A percentile compares a stretch with the other conserved stretches of the same genome.
Evolutionary conservation across 92 coral and sea anemone genomes (phyloP).

Genomic region (Epizoanthus fatuus): DNA sequence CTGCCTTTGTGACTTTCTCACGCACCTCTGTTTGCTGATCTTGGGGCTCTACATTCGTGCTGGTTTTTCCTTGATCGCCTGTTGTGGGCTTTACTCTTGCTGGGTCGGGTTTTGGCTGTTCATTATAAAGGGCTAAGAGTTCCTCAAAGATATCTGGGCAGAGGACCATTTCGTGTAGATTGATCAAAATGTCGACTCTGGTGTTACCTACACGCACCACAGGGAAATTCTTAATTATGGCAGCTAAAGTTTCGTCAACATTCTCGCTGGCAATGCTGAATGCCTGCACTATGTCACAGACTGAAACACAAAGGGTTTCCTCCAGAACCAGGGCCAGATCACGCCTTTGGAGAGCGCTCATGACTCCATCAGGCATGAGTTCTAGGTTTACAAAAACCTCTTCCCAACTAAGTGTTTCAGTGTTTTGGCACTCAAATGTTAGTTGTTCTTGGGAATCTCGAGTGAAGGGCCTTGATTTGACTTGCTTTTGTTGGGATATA

Average conservation of each 20-base stretch:
- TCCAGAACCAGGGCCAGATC: constrained; percentile 5
- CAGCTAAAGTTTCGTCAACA: constrained; percentile 12
- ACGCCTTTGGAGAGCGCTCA: constrained; percentile 1
- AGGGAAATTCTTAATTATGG: constrained; percentile 29
- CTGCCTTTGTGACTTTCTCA: background rate
- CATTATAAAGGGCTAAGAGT: background rate
- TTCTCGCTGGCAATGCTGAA: constrained; percentile 17
- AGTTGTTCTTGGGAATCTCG: constrained; percentile 5
- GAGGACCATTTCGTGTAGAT: constrained; percentile 19
- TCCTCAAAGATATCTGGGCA: constrained; percentile 7
- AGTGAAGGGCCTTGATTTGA: constrained; percentile 22
- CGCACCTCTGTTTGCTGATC: background rate
- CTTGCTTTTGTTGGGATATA: constrained; percentile 28
- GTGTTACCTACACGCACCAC: constrained; percentile 32
- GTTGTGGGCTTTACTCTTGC: too few species aligned
- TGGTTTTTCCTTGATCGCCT: too few species aligned
- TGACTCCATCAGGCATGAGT: constrained; percentile 29
- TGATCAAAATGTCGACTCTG: constrained; percentile 21
- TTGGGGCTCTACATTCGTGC: background rate
- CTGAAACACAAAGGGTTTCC: constrained; percentile 15
- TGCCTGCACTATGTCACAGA: constrained; percentile 32
- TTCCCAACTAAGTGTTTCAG: constrained; percentile 16
- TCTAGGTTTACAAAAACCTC: constrained; percentile 26
- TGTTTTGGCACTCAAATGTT: constrained; percentile 25
- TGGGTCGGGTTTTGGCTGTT: too few species aligned